These are phyloP conservation scores for Dolichomitus sp. DNA, from an alignment of 2,888 invertebrate species.

Conservation along the genomic window DNA sequence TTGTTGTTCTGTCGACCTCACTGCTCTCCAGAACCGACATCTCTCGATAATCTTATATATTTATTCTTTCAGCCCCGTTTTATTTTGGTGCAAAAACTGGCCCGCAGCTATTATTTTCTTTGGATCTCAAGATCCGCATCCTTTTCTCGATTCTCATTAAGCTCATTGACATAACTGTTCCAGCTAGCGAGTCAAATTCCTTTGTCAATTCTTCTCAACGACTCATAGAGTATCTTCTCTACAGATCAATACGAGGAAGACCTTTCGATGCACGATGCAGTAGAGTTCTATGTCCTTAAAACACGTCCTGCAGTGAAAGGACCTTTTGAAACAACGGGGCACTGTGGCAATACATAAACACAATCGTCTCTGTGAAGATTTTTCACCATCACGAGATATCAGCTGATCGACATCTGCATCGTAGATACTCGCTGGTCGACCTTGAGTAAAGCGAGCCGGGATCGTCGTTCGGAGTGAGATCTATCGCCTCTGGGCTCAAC, in stretches of 20 bases:
- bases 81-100: neutral
- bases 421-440: conserved; percentile 43
- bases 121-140: conserved; percentile 22
- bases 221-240: neutral
- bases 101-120: neutral
- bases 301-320: neutral
- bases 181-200: neutral
- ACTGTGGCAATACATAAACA: neutral
- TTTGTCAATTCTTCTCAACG: neutral
- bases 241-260: conserved; percentile 4
- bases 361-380: neutral
- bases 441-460: conserved; percentile 54
- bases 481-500: conserved; percentile 59
- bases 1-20: conserved; percentile 79
- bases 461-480: conserved; percentile 52
- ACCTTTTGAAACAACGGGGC: neutral
- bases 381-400: conserved; percentile 17
- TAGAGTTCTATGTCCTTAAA: neutral
- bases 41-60: neutral
- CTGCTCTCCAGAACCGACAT: conserved; percentile 82
- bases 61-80: neutral
- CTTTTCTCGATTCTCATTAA: neutral
- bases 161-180: conserved; percentile 16
- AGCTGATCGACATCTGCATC: conserved; percentile 33
- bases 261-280: conserved; percentile 13